Conservation (phyloP, 2,113 vertebrate genomes). For the Peromyscus maniculatus region DNA sequence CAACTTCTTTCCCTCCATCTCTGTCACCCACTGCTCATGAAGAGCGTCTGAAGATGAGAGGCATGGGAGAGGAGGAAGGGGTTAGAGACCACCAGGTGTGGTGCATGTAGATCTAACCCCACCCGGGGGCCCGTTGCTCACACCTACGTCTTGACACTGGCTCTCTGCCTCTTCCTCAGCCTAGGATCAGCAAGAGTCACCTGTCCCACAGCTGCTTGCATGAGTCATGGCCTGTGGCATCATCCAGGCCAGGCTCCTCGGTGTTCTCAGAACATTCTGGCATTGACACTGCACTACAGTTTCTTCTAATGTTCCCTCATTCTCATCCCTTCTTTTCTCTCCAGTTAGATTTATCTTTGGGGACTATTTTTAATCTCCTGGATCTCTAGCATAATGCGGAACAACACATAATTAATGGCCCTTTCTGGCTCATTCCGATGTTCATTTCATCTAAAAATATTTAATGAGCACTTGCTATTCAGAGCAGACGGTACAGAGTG, state of each 20-base stretch:
- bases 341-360: not conserved
- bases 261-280: not conserved
- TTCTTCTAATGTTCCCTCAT: not conserved
- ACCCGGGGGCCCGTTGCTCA: not conserved
- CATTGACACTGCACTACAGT: not conserved
- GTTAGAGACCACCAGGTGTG: not conserved
- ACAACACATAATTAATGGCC: conserved; percentile 4
- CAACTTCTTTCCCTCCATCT: not conserved
- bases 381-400: not conserved
- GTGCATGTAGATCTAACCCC: not conserved
- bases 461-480: conserved; percentile 35
- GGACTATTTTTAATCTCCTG: not conserved
- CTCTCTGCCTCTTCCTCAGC: not conserved
- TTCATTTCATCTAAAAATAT: conserved; percentile 45
- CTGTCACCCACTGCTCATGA: not conserved
- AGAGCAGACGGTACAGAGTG: not conserved
- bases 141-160: not conserved
- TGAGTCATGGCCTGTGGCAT: not conserved
- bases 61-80: not conserved
- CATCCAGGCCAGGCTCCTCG: not conserved
- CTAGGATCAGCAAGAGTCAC: not conserved
- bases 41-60: not conserved
- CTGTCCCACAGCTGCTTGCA: not conserved
- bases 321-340: not conserved
- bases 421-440: not conserved